A percentile compares a stretch with the other conserved stretches of the same genome.
Conservation (phyloP, 2,888 invertebrate species). For the Sthenelais limicola region DNA sequence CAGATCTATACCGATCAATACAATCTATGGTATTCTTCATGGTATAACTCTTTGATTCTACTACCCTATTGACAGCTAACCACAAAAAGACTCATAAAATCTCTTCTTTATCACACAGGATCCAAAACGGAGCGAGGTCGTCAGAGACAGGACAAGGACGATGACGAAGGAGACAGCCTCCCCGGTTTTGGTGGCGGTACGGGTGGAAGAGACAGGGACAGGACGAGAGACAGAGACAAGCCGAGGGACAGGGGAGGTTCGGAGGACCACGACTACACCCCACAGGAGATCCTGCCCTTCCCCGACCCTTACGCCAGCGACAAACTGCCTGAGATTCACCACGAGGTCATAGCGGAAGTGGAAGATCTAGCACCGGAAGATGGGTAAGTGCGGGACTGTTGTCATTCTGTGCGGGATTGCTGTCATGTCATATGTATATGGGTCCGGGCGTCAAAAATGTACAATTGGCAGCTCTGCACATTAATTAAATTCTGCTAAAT, state of each 20-base stretch:
- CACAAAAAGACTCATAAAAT: too few relatives aligned
- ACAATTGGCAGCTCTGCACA: too few relatives aligned
- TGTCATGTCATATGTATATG: background rate
- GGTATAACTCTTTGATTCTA: too few relatives aligned
- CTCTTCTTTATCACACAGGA: too few relatives aligned
- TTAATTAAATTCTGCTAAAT: too few relatives aligned
- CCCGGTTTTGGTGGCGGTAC: background rate
- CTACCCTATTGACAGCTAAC: too few relatives aligned
- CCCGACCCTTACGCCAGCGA: constrained; percentile 7
- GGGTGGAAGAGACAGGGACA: constrained; percentile 11
- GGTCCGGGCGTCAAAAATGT: too few relatives aligned
- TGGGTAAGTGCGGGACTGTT: constrained; percentile 8
- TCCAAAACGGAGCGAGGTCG: too few relatives aligned
- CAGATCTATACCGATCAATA: too few relatives aligned
- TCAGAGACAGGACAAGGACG: background rate
- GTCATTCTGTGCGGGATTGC: background rate
- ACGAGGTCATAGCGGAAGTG: constrained; percentile 11
- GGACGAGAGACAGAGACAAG: background rate
- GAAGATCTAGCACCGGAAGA: background rate
- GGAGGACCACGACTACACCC: background rate
- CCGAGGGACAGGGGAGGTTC: background rate
- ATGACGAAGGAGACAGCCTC: background rate
- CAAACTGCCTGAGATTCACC: constrained; percentile 21
- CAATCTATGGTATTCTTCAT: too few relatives aligned
- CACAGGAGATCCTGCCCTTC: background rate